Base-by-base conservation (phyloP, 2,113 vertebrate genomes). In the Tor tambroides region DNA sequence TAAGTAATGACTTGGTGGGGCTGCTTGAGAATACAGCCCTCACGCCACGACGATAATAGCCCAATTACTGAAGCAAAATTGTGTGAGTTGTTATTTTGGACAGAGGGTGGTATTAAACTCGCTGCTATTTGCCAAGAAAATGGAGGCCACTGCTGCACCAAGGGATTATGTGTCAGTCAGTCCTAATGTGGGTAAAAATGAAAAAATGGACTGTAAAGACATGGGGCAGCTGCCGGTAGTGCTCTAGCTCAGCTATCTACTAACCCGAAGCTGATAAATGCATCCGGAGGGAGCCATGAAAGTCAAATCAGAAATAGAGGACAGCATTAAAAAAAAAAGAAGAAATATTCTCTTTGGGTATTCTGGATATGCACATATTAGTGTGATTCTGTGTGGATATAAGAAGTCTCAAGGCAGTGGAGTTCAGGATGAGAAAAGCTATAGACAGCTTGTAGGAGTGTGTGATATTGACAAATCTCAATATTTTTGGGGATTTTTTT, bases 151-250 rank as follows among this genome's bases (percentile, higher is more conserved):
- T 56, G 19, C 49, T 41, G 69, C 32, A 26, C 26, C 83, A 14
- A 56, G 69, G 49, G 83, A 84, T 84, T 84, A 74, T 74, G 12
- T 84, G 83, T 84, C 83, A 84, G 69, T 84, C 83, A 84, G 49
- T 75, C 65, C 43, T 84, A 56, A 75, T 84, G 65, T 43, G 65
- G 83, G 69, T 84, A 75, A 74, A 71, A 84, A 56, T 74, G 67
- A 84, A 83, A 83, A 83, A 67, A 51, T 46, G 28, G 43, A 54
- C 69, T 74, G 83, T 74, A 56, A 84, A 51, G 83, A 74, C 69
- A 56, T 9, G 46, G 49, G 69, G 69, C 69, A 46, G 43, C 65
- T 82, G 80, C 17, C 41, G 17, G 59, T 59, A 12, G 59, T 21
- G 59, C 59, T 82, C 80, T 38, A 67, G 14, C 26, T 15, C 59